Percentiles rank a stretch among this genome's conserved stretches.
Evolutionary conservation across 2,113 vertebrate genomes (phyloP).

Genomic region (Chamaetylas fuelleborni): DNA sequence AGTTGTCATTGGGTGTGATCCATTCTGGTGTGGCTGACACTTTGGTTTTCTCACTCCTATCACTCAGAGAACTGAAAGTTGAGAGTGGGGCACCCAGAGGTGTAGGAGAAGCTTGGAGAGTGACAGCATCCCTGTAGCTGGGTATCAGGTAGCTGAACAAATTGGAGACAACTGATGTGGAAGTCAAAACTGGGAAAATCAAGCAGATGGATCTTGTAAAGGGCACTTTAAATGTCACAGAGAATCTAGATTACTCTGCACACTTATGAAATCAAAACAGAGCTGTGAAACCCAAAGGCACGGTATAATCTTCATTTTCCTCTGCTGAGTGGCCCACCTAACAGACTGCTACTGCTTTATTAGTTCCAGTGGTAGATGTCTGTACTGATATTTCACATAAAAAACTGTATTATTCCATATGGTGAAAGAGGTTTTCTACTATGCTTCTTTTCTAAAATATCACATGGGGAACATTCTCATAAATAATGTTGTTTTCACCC

Average conservation of each 20-base stretch:
- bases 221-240: background rate
- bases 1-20: background rate
- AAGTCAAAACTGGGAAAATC: background rate
- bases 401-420: background rate
- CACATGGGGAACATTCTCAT: background rate
- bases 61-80: background rate
- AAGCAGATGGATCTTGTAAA: conserved; percentile 10
- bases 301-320: background rate
- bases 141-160: background rate
- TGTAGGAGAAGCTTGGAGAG: background rate
- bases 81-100: background rate
- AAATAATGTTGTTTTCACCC: background rate
- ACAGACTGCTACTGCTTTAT: background rate
- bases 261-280: background rate
- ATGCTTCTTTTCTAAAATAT: background rate
- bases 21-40: background rate
- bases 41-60: background rate
- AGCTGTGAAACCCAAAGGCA: background rate
- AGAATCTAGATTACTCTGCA: background rate
- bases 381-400: background rate
- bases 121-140: background rate
- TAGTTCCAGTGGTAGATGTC: background rate
- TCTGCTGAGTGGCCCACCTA: background rate
- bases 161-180: background rate
- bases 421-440: background rate